These are phyloP conservation scores for Chrysina gloriosa DNA, from an alignment of 2,888 invertebrate species.

Conservation along the genomic window DNA sequence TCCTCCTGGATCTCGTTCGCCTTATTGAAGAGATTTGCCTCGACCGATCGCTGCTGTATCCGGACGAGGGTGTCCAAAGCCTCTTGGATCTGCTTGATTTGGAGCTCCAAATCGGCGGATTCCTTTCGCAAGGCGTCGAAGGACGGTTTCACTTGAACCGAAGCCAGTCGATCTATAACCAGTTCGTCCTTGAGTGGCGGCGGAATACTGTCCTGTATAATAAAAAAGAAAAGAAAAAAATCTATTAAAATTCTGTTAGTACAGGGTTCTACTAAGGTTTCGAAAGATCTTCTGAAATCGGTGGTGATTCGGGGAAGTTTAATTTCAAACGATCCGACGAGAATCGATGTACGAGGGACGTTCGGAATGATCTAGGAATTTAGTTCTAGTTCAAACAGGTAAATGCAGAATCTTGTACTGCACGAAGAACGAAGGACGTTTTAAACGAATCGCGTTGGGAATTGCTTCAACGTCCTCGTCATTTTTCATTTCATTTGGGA, in stretches of 20 bases:
- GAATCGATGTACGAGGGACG: too few species aligned
- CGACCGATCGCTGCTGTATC: slow-evolving; percentile 81
- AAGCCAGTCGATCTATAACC: slow-evolving; percentile 81
- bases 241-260: background rate
- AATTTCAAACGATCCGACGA: too few species aligned
- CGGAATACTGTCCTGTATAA: slow-evolving; percentile 73
- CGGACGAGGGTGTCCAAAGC: slow-evolving; percentile 84
- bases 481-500: too few species aligned
- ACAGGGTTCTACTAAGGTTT: background rate
- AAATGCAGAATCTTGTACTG: too few species aligned
- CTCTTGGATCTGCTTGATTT: slow-evolving; percentile 90
- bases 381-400: too few species aligned
- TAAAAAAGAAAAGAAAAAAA: background rate
- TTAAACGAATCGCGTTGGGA: too few species aligned
- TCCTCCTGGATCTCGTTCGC: slow-evolving; percentile 96
- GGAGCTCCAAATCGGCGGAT: slow-evolving; percentile 83
- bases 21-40: slow-evolving; percentile 89
- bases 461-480: too few species aligned
- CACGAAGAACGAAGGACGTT: too few species aligned
- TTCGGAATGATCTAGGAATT: too few species aligned
- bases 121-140: slow-evolving; percentile 86
- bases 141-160: slow-evolving; percentile 77
- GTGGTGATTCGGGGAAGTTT: too few species aligned
- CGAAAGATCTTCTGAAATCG: too few species aligned
- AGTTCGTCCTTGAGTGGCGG: slow-evolving; percentile 86